Conservation (phyloP, 2,888 invertebrate genomes). For the Agonopterix alstromeriana region DNA sequence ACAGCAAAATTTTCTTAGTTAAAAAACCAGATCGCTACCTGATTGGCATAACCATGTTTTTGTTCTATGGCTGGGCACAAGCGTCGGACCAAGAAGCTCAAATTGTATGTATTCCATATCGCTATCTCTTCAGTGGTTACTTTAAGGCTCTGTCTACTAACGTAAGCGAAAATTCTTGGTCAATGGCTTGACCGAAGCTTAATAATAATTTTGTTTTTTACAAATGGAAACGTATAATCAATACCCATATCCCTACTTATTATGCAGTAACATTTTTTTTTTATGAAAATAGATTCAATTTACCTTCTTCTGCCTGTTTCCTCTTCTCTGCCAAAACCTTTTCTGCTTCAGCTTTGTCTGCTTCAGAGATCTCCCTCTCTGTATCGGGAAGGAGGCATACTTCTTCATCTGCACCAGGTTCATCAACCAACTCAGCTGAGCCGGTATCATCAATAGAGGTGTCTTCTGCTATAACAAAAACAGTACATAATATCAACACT, state of each 20-base stretch:
- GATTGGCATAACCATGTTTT: no score
- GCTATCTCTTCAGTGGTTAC: no score
- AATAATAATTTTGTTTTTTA: no score
- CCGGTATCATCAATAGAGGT: not conserved
- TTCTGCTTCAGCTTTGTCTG: slow-evolving; percentile 79
- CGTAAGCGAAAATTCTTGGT: no score
- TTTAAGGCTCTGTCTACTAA: no score
- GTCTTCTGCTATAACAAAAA: not conserved
- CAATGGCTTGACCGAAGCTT: no score
- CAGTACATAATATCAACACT: not conserved
- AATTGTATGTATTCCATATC: no score
- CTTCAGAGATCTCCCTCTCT: slow-evolving; percentile 80
- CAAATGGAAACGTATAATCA: not conserved
- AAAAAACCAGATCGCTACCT: no score
- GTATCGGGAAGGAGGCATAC: slow-evolving; percentile 83
- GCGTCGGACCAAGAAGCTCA: no score
- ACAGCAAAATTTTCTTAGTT: no score
- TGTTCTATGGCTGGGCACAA: no score
- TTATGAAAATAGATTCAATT: not conserved
- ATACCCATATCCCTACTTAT: not conserved
- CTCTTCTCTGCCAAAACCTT: slow-evolving; percentile 64
- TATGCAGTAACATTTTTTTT: not conserved
- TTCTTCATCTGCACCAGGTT: slow-evolving; percentile 81
- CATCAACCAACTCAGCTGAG: slow-evolving; percentile 56
- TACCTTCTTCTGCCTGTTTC: slow-evolving; percentile 57